phyloP scores from a whole-genome alignment of 2,113 vertebrate genomes.

The Antennarius striatus region DNA sequence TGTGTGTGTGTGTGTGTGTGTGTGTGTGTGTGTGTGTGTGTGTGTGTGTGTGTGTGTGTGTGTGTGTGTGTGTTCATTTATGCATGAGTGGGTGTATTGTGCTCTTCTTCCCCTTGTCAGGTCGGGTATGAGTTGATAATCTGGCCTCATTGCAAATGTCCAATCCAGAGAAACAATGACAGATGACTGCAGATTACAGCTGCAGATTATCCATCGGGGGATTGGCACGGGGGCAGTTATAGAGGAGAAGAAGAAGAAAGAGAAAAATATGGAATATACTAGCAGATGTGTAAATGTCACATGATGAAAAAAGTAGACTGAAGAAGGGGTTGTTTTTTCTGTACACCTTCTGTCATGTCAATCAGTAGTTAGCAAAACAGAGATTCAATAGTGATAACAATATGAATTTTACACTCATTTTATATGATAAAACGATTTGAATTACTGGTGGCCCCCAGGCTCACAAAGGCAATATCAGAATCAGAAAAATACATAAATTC shows the following conservation, averaged over 20 bases:
- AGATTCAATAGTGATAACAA: not conserved
- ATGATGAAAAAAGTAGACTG: not conserved
- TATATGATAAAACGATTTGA: too few relatives aligned
- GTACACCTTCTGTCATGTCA: too few relatives aligned
- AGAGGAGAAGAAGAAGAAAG: conserved; percentile 7
- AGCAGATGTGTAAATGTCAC: not conserved
- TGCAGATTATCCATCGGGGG: conserved; percentile 66
- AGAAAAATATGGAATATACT: conserved; percentile 19
- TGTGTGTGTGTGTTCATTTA: conserved; percentile 20
- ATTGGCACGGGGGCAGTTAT: conserved; percentile 28
- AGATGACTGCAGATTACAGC: conserved; percentile 77
- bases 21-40: not conserved
- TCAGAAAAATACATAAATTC: too few relatives aligned
- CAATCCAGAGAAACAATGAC: conserved; percentile 72
- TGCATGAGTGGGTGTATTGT: conserved; percentile 58
- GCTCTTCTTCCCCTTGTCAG: conserved; percentile 47
- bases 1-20: conserved; percentile 7
- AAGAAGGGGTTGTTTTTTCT: not conserved
- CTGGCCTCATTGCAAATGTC: conserved; percentile 72
- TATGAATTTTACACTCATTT: too few relatives aligned
- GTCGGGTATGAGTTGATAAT: conserved; percentile 69
- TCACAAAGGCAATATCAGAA: too few relatives aligned
- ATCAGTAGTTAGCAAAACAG: too few relatives aligned
- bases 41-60: conserved; percentile 19
- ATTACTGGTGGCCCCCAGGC: too few relatives aligned